These are phyloP conservation scores for Leucophenga maculata DNA, from an alignment of 2,888 invertebrate genomes.

Conservation along the genomic window DNA sequence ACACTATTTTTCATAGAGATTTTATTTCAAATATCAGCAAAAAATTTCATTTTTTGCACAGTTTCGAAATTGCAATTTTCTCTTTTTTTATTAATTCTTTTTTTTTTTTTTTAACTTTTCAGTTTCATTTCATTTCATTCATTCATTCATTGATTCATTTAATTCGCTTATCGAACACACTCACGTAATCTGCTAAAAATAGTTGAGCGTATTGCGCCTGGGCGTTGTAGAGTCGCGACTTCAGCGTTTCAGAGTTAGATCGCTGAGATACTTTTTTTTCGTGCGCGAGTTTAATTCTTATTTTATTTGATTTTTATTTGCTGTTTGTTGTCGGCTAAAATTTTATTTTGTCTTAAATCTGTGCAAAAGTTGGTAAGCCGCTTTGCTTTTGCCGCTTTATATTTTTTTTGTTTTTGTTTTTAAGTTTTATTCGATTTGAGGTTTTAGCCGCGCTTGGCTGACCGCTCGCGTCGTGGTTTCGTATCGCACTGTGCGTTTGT, in stretches of 20 bases:
- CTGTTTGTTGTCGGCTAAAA: conserved; percentile 21
- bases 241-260: neutral
- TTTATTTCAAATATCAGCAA: neutral
- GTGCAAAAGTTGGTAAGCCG: conserved; percentile 11
- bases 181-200: conserved; percentile 63
- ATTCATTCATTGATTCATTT: conserved; percentile 9
- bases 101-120: neutral
- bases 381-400: conserved; percentile 18
- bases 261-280: neutral
- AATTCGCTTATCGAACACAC: conserved; percentile 39
- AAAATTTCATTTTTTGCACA: neutral
- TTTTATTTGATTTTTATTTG: conserved; percentile 30
- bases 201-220: conserved; percentile 49
- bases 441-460: conserved; percentile 13
- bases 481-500: conserved; percentile 48
- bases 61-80: neutral
- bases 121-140: neutral
- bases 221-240: neutral
- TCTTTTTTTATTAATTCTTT: neutral
- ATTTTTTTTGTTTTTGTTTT: conserved; percentile 9
- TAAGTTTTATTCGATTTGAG: conserved; percentile 22
- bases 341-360: conserved; percentile 27
- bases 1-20: neutral
- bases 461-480: conserved; percentile 49
- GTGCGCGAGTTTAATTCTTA: conserved; percentile 3